Evolutionary conservation across 2,113 vertebrate genomes (phyloP).

Genomic region (Gulo gulo): DNA sequence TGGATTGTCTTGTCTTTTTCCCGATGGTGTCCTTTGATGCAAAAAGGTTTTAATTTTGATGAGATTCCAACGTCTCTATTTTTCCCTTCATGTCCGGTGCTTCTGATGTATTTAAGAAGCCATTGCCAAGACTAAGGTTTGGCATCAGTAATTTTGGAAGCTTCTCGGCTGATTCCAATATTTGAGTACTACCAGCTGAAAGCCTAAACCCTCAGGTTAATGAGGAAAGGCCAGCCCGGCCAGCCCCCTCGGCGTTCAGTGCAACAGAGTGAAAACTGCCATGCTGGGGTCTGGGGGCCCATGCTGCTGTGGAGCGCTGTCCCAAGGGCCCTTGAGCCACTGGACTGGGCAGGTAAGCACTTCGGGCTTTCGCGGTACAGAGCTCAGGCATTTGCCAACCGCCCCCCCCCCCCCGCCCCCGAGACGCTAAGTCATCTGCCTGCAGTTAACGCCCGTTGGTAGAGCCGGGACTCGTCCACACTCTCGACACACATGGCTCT

Average conservation of each 20-base stretch:
- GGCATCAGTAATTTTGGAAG: not conserved
- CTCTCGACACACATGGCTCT: not conserved
- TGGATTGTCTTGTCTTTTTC: not conserved
- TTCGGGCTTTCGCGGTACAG: accelerated
- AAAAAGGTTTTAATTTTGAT: not conserved
- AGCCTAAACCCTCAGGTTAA: not conserved
- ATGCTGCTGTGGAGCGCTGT: accelerated
- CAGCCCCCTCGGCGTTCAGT: not conserved
- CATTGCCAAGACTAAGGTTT: not conserved
- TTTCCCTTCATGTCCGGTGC: not conserved
- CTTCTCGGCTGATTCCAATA: not conserved
- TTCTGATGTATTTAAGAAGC: not conserved
- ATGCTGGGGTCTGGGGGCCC: too few species aligned
- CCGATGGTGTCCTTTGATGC: not conserved
- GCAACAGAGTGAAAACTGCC: not conserved
- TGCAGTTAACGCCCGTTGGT: accelerated
- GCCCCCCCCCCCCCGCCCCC: too few species aligned
- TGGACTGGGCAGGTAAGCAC: not conserved
- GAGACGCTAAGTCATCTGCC: not conserved
- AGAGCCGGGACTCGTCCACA: not conserved
- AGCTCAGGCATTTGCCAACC: accelerated
- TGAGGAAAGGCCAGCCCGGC: not conserved
- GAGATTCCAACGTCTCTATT: not conserved
- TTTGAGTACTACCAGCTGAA: not conserved
- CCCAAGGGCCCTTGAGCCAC: accelerated